Percentiles rank a stretch among this genome's conserved stretches.
These are phyloP conservation scores for Eucriotettix oculatus DNA, from an alignment of 2,888 invertebrate genomes.

Conservation along the genomic window DNA sequence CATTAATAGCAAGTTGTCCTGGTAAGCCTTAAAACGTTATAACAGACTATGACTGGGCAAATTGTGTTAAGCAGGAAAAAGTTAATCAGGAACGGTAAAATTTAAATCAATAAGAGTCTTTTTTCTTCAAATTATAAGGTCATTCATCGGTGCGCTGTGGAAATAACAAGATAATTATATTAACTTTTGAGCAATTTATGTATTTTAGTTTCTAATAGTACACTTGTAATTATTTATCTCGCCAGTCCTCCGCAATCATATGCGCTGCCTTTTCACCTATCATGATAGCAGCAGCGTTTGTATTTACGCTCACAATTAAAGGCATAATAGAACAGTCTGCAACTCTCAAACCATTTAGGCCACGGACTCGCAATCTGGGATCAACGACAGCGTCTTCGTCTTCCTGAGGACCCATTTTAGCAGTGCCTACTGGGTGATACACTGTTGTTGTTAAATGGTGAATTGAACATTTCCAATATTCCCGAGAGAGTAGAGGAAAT, in stretches of 20 bases:
- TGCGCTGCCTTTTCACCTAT: constrained; percentile 8
- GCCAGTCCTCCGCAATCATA: constrained; percentile 7
- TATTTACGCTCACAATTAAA: constrained; percentile 2
- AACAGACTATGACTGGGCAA: too few relatives aligned
- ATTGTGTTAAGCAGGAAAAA: too few relatives aligned
- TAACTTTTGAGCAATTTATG: too few relatives aligned
- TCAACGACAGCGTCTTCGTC: constrained; percentile 7
- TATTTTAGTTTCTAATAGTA: too few relatives aligned
- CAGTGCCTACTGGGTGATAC: constrained; percentile 13
- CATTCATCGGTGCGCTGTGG: too few relatives aligned
- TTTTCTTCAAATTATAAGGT: too few relatives aligned
- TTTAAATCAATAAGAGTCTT: too few relatives aligned
- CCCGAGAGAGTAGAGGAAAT: constrained; percentile 16
- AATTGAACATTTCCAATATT: constrained; percentile 21
- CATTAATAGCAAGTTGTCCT: too few relatives aligned
- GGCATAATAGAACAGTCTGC: constrained; percentile 8
- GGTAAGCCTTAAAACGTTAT: too few relatives aligned
- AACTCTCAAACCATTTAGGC: constrained; percentile 4
- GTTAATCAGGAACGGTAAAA: too few relatives aligned
- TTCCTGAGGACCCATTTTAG: constrained; percentile 11
- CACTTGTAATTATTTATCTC: background rate
- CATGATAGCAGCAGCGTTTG: constrained; percentile 4
- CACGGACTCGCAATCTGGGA: constrained; percentile 3
- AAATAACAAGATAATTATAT: too few relatives aligned
- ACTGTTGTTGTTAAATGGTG: constrained; percentile 19